Evolutionary conservation across 2,797 vertebrate genomes (phyloP), one percentile per base, ranked within the genome.

Genomic region (Eptatretus atami): DNA sequence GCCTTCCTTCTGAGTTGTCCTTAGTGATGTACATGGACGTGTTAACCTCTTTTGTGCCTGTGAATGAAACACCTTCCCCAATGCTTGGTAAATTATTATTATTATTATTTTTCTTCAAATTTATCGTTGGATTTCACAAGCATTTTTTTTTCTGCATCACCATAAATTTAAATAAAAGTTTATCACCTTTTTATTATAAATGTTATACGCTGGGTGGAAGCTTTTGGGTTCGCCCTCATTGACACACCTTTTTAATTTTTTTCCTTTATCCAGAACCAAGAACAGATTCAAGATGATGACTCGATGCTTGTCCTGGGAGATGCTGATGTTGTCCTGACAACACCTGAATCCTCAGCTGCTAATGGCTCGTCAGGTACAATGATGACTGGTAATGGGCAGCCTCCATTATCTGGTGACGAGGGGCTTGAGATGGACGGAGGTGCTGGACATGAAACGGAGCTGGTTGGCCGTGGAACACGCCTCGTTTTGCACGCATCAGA

Each of bases 221-320:
- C 31, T 44, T 44, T 44, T 44, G 31, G 31, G 66, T 72, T 68
- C 71, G 68, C 67, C 68, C 67, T 64, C 64, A 13, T 54, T 66
- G 66, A 67, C 63, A 3, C 66, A 63, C 13, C 64, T 12, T 44
- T 8, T 67, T 70, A 19, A 19, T 70, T 19, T 15, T 19, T 15
- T 24, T 65, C 55, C 19, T 19, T 19, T 19, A 19, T 44, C 8
- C 76, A 96, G 90, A 88, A 83, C 74, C 81, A 84, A 53, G 87
- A 94, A 69, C 83, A 82, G 64, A 78, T 86, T 69, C 74, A 78
- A 73, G 84, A 92, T 65, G 81, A 81, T 9, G 84, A 93, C 74
- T 78, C 83, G 1, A 87, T 94, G 73, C 78, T 93, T 69, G 82
- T 92, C 70, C 76, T 80, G 61, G 83, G 78, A 0, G 87, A 92